Evolutionary conservation across 2,797 vertebrate genomes (phyloP), one percentile per base, ranked within the genome.

Genomic region (Cryptoblepharus egeriae): DNA sequence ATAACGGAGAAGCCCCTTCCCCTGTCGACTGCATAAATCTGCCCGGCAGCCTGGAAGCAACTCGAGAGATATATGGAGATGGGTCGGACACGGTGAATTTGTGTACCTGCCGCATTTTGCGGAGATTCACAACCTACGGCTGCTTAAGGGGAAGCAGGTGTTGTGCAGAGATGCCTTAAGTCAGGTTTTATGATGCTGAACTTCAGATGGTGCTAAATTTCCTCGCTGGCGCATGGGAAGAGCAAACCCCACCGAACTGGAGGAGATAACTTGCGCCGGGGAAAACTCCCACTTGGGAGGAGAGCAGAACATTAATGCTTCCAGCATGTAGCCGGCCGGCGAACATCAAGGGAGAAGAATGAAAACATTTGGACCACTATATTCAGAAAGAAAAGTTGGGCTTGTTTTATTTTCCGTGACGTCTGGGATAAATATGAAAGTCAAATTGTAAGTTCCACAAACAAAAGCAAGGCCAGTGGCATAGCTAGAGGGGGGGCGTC

Each of bases 111-210:
- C 28, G 77, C 78, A 77, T 92, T 82, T 88, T 78, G 57, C 20
- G 1, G 69, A 81, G 80, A 91, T 90, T 93, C 85, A 77, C 18
- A 30, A 78, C 83, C 82, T 69, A 67, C 1, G 1, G 1, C 68
- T 63, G 61, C 75, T 65, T 26, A 35, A 32, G 61, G 84, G 58
- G 73, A 72, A 10, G 35, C 85, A 90, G 91, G 80, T 75, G 77
- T 57, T 81, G 88, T 42, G 83, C 88, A 88, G 81, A 82, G 35
- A 32, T 20, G 15, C 70, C 37, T 30, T 10, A 20, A 74, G 52
- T 9, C 69, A 75, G 32, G 57, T 91, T 95, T 94, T 93, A 93
- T 88, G 69, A 20, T 1, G 91, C 71, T 0, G 1, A 73, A 75
- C 81, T 90, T 52, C 87, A 89, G 55, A 24, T 32, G 79, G 79